Conservation (phyloP, 2,113 vertebrate genomes). For the Camelus dromedarius region DNA sequence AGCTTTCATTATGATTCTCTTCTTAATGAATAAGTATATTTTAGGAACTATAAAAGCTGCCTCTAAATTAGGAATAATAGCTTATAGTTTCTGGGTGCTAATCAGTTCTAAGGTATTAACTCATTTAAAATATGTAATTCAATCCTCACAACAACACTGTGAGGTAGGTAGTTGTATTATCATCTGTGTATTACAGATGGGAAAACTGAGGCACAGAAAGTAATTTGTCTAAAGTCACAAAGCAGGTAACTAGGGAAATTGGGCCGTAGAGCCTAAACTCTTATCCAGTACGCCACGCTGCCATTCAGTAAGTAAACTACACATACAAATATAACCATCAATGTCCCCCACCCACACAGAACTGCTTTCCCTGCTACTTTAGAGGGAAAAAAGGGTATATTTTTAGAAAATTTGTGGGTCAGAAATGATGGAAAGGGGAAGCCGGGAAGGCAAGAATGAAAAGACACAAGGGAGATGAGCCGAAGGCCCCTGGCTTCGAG, state of each 20-base stretch:
- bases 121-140: conserved; percentile 19
- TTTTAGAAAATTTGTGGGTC: conserved; percentile 36
- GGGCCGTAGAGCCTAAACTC: neutral
- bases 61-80: conserved; percentile 60
- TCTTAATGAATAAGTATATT: conserved; percentile 67
- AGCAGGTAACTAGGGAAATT: neutral
- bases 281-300: neutral
- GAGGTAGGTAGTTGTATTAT: neutral
- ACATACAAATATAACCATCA: neutral
- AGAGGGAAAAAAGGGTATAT: neutral
- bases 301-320: neutral
- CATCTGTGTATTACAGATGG: neutral
- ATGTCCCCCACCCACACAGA: neutral
- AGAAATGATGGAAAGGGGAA: conserved; percentile 25
- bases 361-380: neutral
- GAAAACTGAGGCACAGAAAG: conserved; percentile 13
- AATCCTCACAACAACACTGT: neutral
- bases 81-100: conserved; percentile 23
- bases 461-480: neutral
- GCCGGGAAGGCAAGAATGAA: conserved; percentile 52
- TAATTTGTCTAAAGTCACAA: conserved; percentile 14
- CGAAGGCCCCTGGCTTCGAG: neutral
- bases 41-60: conserved; percentile 44
- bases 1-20: conserved; percentile 53
- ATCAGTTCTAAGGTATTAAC: conserved; percentile 35